Percentiles rank a stretch among this genome's conserved stretches.
Evolutionary conservation across 2,888 invertebrate species (phyloP).

Genomic region (Erynnis tages): DNA sequence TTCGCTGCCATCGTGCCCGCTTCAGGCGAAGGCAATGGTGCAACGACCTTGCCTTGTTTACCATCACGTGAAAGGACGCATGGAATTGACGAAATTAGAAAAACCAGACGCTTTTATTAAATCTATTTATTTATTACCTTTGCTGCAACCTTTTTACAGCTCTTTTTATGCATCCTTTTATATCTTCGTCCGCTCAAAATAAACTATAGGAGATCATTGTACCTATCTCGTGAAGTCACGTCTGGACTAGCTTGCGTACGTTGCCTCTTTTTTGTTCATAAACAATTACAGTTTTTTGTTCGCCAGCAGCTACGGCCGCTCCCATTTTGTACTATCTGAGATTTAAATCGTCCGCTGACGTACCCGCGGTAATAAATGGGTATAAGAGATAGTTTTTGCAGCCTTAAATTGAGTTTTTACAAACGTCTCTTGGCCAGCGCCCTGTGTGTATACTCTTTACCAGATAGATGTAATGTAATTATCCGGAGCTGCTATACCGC

Average conservation of each 20-base stretch:
- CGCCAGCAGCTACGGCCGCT: conserved; percentile 5
- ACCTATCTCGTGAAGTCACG: conserved; percentile 14
- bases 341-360: conserved; percentile 32
- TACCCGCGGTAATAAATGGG: conserved; percentile 21
- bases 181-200: conserved; percentile 8
- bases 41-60: conserved; percentile 40
- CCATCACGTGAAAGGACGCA: conserved; percentile 34
- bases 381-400: conserved; percentile 18
- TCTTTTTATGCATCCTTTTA: conserved; percentile 21
- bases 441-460: too few relatives aligned
- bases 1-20: conserved; percentile 35
- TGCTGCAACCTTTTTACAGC: conserved; percentile 8
- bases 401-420: background rate
- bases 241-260: conserved; percentile 7
- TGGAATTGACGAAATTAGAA: conserved; percentile 28
- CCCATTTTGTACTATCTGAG: conserved; percentile 25
- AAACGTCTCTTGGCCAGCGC: background rate
- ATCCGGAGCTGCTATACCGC: background rate
- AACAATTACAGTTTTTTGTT: conserved; percentile 29
- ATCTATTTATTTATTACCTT: conserved; percentile 16
- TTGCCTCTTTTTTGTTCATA: conserved; percentile 23
- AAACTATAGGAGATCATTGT: conserved; percentile 3
- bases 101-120: conserved; percentile 13
- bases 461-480: background rate
- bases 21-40: conserved; percentile 32